Conservation (phyloP, 2,888 invertebrate genomes). For the Adelphocoris suturalis region DNA sequence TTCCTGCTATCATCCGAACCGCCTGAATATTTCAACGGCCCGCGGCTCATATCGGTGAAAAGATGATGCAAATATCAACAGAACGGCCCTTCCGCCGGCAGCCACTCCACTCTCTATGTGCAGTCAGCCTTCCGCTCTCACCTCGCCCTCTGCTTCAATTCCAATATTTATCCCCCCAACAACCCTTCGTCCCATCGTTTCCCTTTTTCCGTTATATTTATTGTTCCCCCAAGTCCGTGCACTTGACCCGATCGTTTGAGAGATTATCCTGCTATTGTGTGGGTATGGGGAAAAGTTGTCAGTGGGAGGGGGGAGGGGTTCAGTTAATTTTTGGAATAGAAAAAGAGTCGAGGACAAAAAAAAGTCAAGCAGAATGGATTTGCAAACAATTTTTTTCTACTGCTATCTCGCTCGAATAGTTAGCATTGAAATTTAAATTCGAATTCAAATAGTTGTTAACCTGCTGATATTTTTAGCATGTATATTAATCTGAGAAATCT, state of each 20-base stretch:
- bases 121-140: slow-evolving; percentile 29
- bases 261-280: neutral
- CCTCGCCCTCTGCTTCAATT: slow-evolving; percentile 1
- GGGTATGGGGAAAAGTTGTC: no score
- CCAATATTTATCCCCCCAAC: neutral
- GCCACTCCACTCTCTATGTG: neutral
- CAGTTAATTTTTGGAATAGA: no score
- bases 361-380: no score
- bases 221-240: neutral
- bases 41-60: slow-evolving; percentile 58
- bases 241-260: neutral
- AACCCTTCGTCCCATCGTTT: neutral
- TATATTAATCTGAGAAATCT: no score
- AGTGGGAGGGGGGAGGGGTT: no score
- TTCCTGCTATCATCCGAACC: slow-evolving; percentile 25
- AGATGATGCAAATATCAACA: slow-evolving; percentile 64
- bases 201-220: slow-evolving; percentile 2
- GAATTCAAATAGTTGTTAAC: no score
- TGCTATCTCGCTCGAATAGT: no score
- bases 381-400: no score
- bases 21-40: slow-evolving; percentile 60
- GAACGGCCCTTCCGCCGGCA: neutral
- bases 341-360: no score
- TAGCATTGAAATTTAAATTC: no score
- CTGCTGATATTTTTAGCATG: no score